Conservation (phyloP, 2,797 vertebrate species). For the Karalla daura region DNA sequence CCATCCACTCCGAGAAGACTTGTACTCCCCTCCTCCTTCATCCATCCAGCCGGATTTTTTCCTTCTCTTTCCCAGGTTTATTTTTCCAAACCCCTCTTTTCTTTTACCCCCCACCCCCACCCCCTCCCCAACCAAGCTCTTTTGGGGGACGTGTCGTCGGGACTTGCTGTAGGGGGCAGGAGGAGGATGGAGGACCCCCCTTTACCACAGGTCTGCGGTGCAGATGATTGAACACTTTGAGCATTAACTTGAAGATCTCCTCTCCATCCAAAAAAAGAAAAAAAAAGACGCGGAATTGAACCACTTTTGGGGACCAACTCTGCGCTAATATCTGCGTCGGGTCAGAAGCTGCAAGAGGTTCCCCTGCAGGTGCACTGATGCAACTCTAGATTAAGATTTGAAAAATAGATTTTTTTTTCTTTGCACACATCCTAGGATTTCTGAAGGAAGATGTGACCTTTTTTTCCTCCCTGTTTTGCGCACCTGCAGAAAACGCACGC, state of each 20-base stretch:
- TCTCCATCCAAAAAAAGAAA: no score
- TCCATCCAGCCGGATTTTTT: no score
- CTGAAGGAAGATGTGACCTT: slow-evolving; percentile 72
- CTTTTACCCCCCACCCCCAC: no score
- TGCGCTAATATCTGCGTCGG: no score
- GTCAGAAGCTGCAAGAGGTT: no score
- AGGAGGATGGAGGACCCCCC: slow-evolving; percentile 37
- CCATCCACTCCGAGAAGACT: slow-evolving; percentile 47
- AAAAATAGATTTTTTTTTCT: slow-evolving; percentile 17
- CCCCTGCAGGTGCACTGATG: no score
- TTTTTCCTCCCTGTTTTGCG: slow-evolving; percentile 63
- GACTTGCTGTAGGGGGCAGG: slow-evolving; percentile 28
- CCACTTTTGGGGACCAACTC: no score
- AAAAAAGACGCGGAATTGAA: no score
- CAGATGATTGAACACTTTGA: slow-evolving; percentile 70
- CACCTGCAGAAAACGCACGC: slow-evolving; percentile 45
- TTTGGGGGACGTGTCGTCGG: slow-evolving; percentile 23
- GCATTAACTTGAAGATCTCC: slow-evolving; percentile 52
- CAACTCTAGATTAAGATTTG: no score
- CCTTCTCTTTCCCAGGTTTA: neutral
- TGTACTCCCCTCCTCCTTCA: slow-evolving; percentile 17
- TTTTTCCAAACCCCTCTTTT: no score
- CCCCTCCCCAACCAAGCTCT: neutral
- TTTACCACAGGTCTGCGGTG: slow-evolving; percentile 80
- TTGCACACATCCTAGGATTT: slow-evolving; percentile 24